A percentile compares a stretch with the other conserved stretches of the same genome.
Evolutionary conservation across 1,140 invertebrate genomes (phyloP).

Genomic region (Scaptodrosophila lebanonensis): DNA sequence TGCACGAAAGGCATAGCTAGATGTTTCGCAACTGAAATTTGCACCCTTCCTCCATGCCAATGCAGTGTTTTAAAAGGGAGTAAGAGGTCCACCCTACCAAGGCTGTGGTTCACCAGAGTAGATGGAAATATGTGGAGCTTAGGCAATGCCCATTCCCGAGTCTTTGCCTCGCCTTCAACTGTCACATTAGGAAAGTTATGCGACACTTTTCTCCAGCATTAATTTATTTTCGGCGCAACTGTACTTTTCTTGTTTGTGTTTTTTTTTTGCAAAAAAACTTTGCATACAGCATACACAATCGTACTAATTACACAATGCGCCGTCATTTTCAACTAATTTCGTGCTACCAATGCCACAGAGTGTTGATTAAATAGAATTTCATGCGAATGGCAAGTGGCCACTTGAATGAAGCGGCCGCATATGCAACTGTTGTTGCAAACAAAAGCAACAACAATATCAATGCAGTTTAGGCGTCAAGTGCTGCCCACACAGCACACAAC

Average conservation of each 20-base stretch:
- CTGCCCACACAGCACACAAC: not conserved
- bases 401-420: conserved; percentile 27
- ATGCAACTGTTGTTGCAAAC: conserved; percentile 1
- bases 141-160: too few relatives aligned
- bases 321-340: conserved; percentile 5
- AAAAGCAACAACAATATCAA: conserved; percentile 7
- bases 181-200: conserved; percentile 47
- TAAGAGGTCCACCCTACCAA: too few relatives aligned
- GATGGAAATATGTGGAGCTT: too few relatives aligned
- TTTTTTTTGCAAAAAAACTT: too few relatives aligned
- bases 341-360: conserved; percentile 17
- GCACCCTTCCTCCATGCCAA: too few relatives aligned
- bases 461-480: conserved; percentile 6
- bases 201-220: conserved; percentile 21
- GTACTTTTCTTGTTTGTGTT: conserved; percentile 10
- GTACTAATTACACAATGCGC: conserved; percentile 27
- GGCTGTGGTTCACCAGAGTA: too few relatives aligned
- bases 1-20: too few relatives aligned
- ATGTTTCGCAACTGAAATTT: too few relatives aligned
- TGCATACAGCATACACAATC: too few relatives aligned
- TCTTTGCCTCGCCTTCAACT: conserved; percentile 35
- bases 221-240: conserved; percentile 49
- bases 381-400: conserved; percentile 17
- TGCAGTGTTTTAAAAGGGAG: too few relatives aligned
- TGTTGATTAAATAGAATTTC: conserved; percentile 59